Base-by-base conservation (phyloP, 2,888 invertebrate species). In the Drosophila antonietae region DNA sequence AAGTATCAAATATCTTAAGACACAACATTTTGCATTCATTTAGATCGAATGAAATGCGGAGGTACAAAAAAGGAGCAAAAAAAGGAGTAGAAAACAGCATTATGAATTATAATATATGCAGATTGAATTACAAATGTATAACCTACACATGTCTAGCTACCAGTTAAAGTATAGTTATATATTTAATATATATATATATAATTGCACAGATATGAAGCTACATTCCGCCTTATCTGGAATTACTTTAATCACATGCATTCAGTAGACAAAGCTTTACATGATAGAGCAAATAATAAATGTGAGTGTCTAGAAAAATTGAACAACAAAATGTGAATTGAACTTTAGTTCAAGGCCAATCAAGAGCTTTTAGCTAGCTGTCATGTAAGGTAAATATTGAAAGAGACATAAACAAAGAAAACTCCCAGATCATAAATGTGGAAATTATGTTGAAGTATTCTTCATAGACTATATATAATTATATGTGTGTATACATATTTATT, bases 261-360 rank as follows among this genome's bases (percentile, higher is more conserved):
- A 15, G 49, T 35, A 76, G 81, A 68, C 86, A 83, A 74, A 83
- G 78, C 51, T 86, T 81, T 66, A 83, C 52, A 49, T 51, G 53
- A 70, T 33, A 12, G 41, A 46, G 59, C 46, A 78, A 80, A 78
- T 68, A 70, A 14, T 68, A 70, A 14, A 47, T 72, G 47, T 58
- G 56, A 63, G 49, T 56, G 12, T 52, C 56, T 23, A 18, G 18
- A 33, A 52, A 69, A 52, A 35, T 62, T 37, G 20, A 49, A 65
- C 68, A 81, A 69, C 58, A 7, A 41, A 64, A 69, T 60, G 39
- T n/a, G 15, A 62, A 59, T 81, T 89, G 79, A 83, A 83, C 89
- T 61, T 37, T 7, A 28, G 87, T 78, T 86, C 83, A 88, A 80
- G 88, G 83, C 52, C 68, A 43, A 20, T 8, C 1, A 14, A 39